Percentiles rank a stretch among this genome's conserved stretches.
Conservation (phyloP, 1,140 invertebrate species). For the Bombus polaris region DNA sequence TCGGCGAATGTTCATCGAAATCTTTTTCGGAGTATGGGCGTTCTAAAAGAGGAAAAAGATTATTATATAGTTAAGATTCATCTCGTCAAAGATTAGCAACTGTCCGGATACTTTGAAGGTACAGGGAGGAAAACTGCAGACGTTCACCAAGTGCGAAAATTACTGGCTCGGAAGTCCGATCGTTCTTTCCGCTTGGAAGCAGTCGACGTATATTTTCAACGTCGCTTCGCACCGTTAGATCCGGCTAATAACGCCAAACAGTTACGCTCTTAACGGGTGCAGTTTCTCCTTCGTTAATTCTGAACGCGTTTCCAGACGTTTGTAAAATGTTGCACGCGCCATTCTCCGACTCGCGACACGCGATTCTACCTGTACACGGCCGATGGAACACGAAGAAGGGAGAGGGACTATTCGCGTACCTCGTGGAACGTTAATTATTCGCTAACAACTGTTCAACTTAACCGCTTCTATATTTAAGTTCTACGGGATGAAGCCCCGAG, state of each 20-base stretch:
- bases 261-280: constrained; percentile 11
- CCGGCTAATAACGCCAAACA: constrained; percentile 58
- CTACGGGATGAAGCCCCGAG: neutral
- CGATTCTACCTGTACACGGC: neutral
- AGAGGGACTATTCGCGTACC: neutral
- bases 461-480: neutral
- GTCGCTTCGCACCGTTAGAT: constrained; percentile 54
- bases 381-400: neutral
- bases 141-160: constrained; percentile 64
- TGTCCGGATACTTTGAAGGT: neutral
- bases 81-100: neutral
- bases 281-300: constrained; percentile 26
- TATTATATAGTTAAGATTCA: too few relatives aligned
- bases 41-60: too few relatives aligned
- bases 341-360: constrained; percentile 1
- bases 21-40: too few relatives aligned
- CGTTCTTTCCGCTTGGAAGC: constrained; percentile 72
- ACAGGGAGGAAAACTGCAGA: constrained; percentile 31
- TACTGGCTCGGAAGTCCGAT: constrained; percentile 70
- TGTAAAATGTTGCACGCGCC: neutral
- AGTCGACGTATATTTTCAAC: constrained; percentile 61
- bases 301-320: neutral
- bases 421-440: constrained; percentile 6
- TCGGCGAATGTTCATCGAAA: neutral
- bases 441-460: constrained; percentile 12